Conservation (phyloP, 2,113 vertebrate genomes). For the Epinephelus moara region DNA sequence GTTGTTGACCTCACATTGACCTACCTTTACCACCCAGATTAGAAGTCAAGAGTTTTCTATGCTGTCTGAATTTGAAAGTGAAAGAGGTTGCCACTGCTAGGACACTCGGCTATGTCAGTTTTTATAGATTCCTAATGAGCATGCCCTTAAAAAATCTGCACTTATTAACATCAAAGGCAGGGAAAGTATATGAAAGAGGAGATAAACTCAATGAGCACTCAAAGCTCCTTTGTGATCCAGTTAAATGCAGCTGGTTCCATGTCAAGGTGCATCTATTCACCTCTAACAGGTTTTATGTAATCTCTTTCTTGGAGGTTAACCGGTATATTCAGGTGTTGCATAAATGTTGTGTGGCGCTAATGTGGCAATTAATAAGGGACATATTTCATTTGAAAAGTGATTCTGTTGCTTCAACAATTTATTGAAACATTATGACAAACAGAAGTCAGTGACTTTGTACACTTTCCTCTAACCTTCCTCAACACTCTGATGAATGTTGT, state of each 20-base stretch:
- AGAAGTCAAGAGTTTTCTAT: not conserved
- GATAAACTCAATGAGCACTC: slow-evolving; percentile 25
- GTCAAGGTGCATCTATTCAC: slow-evolving; percentile 19
- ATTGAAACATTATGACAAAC: slow-evolving; percentile 6
- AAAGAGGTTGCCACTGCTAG: not conserved
- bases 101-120: not conserved
- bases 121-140: not conserved
- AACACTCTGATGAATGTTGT: slow-evolving; percentile 13
- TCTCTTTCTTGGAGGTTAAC: not conserved
- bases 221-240: slow-evolving; percentile 20
- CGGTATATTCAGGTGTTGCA: not conserved
- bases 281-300: not conserved
- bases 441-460: slow-evolving; percentile 7
- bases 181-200: not conserved
- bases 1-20: slow-evolving; percentile 2
- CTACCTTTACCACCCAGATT: not conserved
- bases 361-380: not conserved
- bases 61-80: not conserved
- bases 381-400: slow-evolving; percentile 16
- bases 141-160: not conserved
- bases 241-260: slow-evolving; percentile 3
- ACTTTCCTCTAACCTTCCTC: slow-evolving; percentile 18
- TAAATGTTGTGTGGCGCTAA: not conserved
- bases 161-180: slow-evolving; percentile 1
- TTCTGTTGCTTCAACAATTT: not conserved